phyloP scores from a whole-genome alignment of 2,888 invertebrate genomes.

The Masnerella sp. region DNA sequence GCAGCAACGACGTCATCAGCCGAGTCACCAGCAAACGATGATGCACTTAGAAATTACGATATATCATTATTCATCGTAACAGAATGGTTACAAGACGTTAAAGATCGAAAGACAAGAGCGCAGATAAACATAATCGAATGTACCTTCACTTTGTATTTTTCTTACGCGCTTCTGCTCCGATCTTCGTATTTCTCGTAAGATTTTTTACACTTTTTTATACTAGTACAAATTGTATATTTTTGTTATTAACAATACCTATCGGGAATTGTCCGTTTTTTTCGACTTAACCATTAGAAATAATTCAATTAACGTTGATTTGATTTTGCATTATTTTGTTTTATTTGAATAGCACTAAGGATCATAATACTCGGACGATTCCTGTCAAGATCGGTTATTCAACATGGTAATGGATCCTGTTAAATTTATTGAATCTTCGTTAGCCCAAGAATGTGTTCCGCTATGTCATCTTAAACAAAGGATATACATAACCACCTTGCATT shows the following conservation, averaged over 20 bases:
- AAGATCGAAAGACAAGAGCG: constrained; percentile 16
- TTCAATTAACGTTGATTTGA: no score
- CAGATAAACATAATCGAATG: constrained; percentile 45
- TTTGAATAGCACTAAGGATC: constrained; percentile 7
- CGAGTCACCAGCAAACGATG: constrained; percentile 49
- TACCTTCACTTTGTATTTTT: constrained; percentile 66
- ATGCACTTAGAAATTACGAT: constrained; percentile 55
- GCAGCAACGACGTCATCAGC: constrained; percentile 55
- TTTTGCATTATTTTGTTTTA: constrained; percentile 15
- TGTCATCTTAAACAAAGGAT: constrained; percentile 54
- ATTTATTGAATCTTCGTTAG: constrained; percentile 51
- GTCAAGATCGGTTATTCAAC: constrained; percentile 36
- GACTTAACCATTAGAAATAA: no score
- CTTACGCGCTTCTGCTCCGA: constrained; percentile 58
- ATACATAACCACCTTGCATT: constrained; percentile 48
- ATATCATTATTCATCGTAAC: constrained; percentile 47
- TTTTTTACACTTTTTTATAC: no score
- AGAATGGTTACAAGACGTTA: constrained; percentile 34
- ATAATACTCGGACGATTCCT: constrained; percentile 9
- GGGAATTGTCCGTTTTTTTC: no score
- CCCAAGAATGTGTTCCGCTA: constrained; percentile 47
- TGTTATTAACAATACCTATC: no score
- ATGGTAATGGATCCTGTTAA: constrained; percentile 42
- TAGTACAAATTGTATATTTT: no score
- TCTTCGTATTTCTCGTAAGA: constrained; percentile 17